Percentiles rank a stretch among this genome's conserved stretches.
Conservation (phyloP, 37 sponge, comb jelly and placozoan genomes). For the Geodia barretti region DNA sequence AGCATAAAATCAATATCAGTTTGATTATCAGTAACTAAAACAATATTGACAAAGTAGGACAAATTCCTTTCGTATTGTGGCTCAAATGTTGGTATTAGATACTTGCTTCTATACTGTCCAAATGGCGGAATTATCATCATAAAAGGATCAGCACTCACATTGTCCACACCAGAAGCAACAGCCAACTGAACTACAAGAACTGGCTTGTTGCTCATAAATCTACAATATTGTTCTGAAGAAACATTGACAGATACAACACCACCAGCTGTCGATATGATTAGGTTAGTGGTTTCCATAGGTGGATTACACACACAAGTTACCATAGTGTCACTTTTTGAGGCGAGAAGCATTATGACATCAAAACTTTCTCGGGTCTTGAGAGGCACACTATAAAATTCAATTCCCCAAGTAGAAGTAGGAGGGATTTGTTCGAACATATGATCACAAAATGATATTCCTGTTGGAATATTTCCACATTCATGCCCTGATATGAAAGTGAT, state of each 20-base stretch:
- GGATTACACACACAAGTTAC: conserved; percentile 11
- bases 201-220: conserved; percentile 22
- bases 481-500: conserved; percentile 44
- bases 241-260: neutral
- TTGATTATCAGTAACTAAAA: neutral
- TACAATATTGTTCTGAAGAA: conserved; percentile 9
- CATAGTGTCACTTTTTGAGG: conserved; percentile 28
- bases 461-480: conserved; percentile 47
- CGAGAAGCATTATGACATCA: conserved; percentile 32
- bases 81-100: conserved; percentile 1
- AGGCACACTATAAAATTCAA: conserved; percentile 29
- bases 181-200: conserved; percentile 46
- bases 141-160: conserved; percentile 25
- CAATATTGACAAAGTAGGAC: conserved; percentile 25
- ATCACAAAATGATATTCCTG: conserved; percentile 32
- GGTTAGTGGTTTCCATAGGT: too few species aligned
- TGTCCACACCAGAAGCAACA: conserved; percentile 43
- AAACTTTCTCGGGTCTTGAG: neutral
- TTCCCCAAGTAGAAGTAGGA: conserved; percentile 58
- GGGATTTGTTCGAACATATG: conserved; percentile 49
- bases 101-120: conserved; percentile 43
- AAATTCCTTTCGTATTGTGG: neutral
- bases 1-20: conserved; percentile 1
- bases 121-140: conserved; percentile 57
- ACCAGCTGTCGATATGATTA: neutral